Base-by-base conservation (phyloP, 2,113 vertebrate genomes). In the Pipa parva region DNA sequence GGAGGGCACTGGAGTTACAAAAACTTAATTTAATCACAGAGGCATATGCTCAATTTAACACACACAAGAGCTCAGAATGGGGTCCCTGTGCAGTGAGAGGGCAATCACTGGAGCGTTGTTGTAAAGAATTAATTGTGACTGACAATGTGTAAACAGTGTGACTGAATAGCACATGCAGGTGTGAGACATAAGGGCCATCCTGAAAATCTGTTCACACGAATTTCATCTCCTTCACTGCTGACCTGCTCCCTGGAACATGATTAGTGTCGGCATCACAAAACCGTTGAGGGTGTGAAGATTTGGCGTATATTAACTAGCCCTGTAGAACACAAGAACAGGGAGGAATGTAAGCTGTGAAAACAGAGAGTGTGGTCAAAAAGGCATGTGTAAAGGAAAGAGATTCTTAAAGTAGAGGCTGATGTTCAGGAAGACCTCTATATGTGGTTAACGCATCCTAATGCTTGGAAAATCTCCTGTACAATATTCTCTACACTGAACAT, bases 11-110 rank as follows among this genome's bases (percentile, higher is more conserved):
- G 72, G 73, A 79, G 46, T 58, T 80, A 76, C 83, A 83, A 84
- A 80, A 85, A 85, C 76, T 87, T 88, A 81, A 84, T 88, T 89
- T 81, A 88, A 87, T 88, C 82, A 72, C 77, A 78, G 83, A 71
- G 78, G 77, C 83, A 77, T 79, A 88, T 80, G 89, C 88, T 91
- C 89, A 90, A 89, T 89, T 91, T 84, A 88, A 83, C 88, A 87
- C 80, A 84, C 87, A 90, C 84, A 90, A 89, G 85, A 79, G 84
- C 88, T 87, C 87, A 62, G 81, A 84, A 88, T 84, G 88, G 84
- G 88, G 87, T 86, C 85, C 79, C 83, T 79, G 80, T 79, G 84
- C 73, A 79, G 82, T 0, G 28, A 75, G 79, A 84, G 81, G 84
- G 83, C 81, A 84, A 77, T 83, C 83, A 82, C 81, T 79, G 76